Evolutionary conservation across 1,140 invertebrate genomes (phyloP).

Genomic region (Cephus cinctus): DNA sequence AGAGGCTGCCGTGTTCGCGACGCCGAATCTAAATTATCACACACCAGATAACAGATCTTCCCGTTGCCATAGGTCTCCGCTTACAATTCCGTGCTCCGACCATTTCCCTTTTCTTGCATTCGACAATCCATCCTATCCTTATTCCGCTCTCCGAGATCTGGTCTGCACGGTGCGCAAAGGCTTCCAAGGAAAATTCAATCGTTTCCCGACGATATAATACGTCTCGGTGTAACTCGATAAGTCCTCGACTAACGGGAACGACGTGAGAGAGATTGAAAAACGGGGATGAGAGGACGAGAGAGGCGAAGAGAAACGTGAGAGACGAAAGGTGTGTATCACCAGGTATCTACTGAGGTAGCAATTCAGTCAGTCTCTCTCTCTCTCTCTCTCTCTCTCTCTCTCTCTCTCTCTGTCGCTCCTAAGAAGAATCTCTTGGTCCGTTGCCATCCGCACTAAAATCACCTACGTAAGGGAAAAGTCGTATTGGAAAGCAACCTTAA

Average conservation of each 20-base stretch:
- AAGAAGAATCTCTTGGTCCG: conserved; percentile 6
- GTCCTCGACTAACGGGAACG: no score
- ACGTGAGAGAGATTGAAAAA: background rate
- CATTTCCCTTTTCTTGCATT: no score
- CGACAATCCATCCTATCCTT: no score
- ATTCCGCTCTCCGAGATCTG: background rate
- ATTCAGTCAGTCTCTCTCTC: conserved; percentile 8
- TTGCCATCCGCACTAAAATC: conserved; percentile 9
- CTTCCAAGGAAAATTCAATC: background rate
- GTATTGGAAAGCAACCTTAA: no score
- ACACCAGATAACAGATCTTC: background rate
- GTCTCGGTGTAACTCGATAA: no score
- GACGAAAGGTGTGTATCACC: no score
- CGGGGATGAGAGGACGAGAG: background rate
- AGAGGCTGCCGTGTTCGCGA: no score
- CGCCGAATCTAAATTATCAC: conserved; percentile 5
- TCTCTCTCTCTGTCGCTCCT: background rate
- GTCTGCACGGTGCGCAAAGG: background rate
- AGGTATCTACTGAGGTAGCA: no score
- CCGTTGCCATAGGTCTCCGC: no score
- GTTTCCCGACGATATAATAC: no score
- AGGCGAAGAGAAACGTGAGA: background rate
- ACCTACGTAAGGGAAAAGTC: conserved; percentile 1
- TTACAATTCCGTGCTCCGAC: no score
- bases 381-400: conserved; percentile 14